phyloP scores from a whole-genome alignment of 2,888 invertebrate genomes.

The Drosophila multiciliata region DNA sequence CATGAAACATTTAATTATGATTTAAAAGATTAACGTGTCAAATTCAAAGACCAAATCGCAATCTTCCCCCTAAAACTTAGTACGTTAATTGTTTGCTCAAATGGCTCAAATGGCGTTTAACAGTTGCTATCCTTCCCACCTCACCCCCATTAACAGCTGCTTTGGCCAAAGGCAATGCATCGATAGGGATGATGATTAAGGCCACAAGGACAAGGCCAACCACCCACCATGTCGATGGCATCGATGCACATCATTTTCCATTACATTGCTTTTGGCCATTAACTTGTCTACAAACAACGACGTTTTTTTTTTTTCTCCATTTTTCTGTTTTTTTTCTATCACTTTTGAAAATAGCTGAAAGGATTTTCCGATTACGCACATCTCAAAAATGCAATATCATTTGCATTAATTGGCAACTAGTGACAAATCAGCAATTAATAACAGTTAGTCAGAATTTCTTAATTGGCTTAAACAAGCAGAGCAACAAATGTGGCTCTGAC shows the following conservation, averaged over 20 bases:
- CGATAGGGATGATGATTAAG: constrained; percentile 54
- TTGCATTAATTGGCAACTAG: constrained; percentile 13
- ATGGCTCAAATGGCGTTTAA: constrained; percentile 22
- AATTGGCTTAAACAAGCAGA: neutral
- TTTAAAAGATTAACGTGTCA: constrained; percentile 70
- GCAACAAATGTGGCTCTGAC: neutral
- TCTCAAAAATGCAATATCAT: constrained; percentile 12
- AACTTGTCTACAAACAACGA: constrained; percentile 7
- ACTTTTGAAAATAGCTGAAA: neutral
- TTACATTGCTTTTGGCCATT: constrained; percentile 36
- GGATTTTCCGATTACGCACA: constrained; percentile 1
- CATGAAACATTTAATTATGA: constrained; percentile 73
- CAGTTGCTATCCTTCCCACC: neutral
- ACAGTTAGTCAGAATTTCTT: neutral
- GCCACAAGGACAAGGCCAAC: constrained; percentile 27
- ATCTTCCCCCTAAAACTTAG: constrained; percentile 5
- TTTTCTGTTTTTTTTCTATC: neutral
- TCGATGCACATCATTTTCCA: constrained; percentile 52
- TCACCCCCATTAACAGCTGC: constrained; percentile 35
- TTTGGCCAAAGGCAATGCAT: constrained; percentile 31
- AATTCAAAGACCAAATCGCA: constrained; percentile 32
- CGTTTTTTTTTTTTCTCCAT: neutral
- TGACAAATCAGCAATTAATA: constrained; percentile 5
- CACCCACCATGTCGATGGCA: constrained; percentile 3
- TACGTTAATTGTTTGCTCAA: constrained; percentile 18